Conservation (phyloP, 2,797 vertebrate genomes). For the Poecilia picta region DNA sequence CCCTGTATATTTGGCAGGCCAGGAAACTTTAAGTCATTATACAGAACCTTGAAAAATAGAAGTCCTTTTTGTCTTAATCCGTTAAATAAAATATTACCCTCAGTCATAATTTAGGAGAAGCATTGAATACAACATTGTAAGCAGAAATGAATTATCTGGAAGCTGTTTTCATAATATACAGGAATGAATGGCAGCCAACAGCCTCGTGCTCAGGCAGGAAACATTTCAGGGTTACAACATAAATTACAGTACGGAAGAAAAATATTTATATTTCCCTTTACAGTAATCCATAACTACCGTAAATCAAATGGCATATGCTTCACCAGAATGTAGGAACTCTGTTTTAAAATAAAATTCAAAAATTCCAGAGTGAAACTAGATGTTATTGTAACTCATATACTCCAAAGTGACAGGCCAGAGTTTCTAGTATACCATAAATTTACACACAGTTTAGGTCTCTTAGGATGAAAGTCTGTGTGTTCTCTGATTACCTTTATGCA, state of each 20-base stretch:
- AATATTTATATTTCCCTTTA: constrained; percentile 8
- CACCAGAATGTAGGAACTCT: background rate
- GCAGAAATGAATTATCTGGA: constrained; percentile 56
- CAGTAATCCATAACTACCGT: constrained; percentile 29
- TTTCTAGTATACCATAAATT: background rate
- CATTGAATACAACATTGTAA: constrained; percentile 35
- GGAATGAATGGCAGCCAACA: constrained; percentile 56
- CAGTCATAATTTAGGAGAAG: constrained; percentile 13
- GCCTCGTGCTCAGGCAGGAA: constrained; percentile 42
- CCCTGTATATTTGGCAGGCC: background rate
- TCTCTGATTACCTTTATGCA: background rate
- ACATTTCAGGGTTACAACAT: constrained; percentile 34
- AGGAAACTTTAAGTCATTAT: background rate
- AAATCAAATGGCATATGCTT: constrained; percentile 11
- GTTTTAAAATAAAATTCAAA: background rate
- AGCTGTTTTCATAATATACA: constrained; percentile 31
- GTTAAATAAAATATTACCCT: constrained; percentile 25
- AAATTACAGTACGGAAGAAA: constrained; percentile 20
- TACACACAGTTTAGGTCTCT: background rate
- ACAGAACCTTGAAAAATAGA: background rate
- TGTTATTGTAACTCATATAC: background rate
- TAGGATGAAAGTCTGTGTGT: background rate
- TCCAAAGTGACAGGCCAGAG: background rate
- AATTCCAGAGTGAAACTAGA: background rate
- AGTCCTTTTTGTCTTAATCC: too few species aligned